These are phyloP conservation scores for Teleiodes luculella DNA, from an alignment of 2,888 invertebrate genomes.

Conservation along the genomic window DNA sequence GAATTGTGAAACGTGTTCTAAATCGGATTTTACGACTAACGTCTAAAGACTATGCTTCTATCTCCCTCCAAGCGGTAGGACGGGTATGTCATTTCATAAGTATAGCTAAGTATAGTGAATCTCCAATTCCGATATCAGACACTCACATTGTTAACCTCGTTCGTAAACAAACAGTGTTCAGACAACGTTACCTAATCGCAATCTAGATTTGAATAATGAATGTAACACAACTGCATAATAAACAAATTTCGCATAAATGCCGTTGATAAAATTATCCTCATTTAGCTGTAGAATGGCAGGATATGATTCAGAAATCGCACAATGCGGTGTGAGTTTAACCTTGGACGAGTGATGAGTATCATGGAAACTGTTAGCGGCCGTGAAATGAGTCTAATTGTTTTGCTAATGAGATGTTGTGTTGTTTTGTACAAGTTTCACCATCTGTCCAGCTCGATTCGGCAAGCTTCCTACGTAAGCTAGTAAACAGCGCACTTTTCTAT, in stretches of 20 bases:
- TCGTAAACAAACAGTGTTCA: not conserved
- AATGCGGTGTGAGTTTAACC: slow-evolving; percentile 1
- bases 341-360: slow-evolving; percentile 22
- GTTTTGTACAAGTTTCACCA: slow-evolving; percentile 41
- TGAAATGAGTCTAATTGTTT: slow-evolving; percentile 58
- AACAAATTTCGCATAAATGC: not conserved
- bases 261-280: slow-evolving; percentile 7
- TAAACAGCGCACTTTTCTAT: too few species aligned
- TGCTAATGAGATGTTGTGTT: slow-evolving; percentile 46
- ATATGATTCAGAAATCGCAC: slow-evolving; percentile 10
- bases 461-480: too few species aligned
- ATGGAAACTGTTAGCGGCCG: slow-evolving; percentile 40
- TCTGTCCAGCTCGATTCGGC: slow-evolving; percentile 19
- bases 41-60: too few species aligned
- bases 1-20: too few species aligned
- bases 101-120: too few species aligned
- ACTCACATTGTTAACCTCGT: not conserved
- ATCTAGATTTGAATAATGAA: not conserved
- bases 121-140: too few species aligned
- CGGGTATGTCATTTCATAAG: too few species aligned
- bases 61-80: too few species aligned
- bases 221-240: not conserved
- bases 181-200: not conserved
- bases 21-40: too few species aligned
- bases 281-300: not conserved